Conservation (phyloP, 1,140 invertebrate species). For the Drosophila jambulina region DNA sequence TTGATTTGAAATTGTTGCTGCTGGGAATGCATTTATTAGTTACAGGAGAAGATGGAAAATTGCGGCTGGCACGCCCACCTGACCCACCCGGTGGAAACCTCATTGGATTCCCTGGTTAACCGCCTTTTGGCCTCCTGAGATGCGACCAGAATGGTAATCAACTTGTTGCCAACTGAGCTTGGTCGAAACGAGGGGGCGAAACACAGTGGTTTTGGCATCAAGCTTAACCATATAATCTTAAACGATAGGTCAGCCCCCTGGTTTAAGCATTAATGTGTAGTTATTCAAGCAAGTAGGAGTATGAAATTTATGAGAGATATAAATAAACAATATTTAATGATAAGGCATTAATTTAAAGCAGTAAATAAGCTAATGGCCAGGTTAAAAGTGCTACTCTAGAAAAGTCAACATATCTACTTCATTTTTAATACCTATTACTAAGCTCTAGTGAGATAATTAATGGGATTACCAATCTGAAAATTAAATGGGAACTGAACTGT, state of each 20-base stretch:
- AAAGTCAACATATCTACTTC: not conserved
- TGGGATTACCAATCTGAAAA: not conserved
- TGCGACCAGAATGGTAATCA: slow-evolving; percentile 12
- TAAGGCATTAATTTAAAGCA: not conserved
- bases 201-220: not conserved
- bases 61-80: slow-evolving; percentile 6
- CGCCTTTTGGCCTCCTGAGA: slow-evolving; percentile 16
- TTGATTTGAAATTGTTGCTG: not conserved
- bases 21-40: slow-evolving; percentile 3
- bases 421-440: not conserved
- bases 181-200: not conserved
- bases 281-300: not conserved
- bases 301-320: not conserved
- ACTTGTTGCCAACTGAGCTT: slow-evolving; percentile 4
- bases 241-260: not conserved
- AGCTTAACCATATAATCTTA: not conserved
- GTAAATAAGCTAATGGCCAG: not conserved
- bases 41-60: not conserved
- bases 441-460: slow-evolving; percentile 1
- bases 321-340: not conserved
- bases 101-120: slow-evolving; percentile 3
- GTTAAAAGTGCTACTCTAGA: not conserved
- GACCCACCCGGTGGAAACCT: slow-evolving; percentile 1
- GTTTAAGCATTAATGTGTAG: not conserved
- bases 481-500: not conserved